Conservation (phyloP, 2,113 vertebrate genomes). For the Steatornis caripensis region DNA sequence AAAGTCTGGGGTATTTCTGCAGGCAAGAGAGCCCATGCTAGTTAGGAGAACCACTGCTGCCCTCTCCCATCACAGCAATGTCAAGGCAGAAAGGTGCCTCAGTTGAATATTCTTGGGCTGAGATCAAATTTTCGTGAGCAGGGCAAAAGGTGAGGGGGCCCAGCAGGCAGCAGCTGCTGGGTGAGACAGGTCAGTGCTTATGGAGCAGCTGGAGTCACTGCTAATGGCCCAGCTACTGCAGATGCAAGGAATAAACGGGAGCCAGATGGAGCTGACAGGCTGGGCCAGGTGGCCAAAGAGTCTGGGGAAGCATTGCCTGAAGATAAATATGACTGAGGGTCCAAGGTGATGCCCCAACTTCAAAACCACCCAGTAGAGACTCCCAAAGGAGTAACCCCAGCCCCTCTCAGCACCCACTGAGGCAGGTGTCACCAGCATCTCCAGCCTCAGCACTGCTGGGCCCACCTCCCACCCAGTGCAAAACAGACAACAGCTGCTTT, state of each 20-base stretch:
- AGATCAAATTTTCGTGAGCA: background rate
- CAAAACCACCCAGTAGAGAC: background rate
- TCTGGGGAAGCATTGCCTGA: background rate
- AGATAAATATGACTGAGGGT: background rate
- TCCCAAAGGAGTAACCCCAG: background rate
- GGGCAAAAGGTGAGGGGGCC: background rate
- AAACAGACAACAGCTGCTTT: background rate
- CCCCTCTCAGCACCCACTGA: background rate
- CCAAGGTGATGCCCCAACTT: background rate
- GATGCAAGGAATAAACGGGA: background rate
- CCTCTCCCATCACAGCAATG: background rate
- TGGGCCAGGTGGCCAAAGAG: background rate
- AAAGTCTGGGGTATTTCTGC: background rate
- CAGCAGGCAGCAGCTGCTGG: background rate
- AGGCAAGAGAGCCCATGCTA: background rate
- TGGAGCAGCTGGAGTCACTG: background rate
- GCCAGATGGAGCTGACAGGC: background rate
- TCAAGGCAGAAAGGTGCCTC: background rate
- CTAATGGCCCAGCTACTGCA: background rate
- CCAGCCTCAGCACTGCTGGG: background rate
- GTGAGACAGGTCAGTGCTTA: background rate
- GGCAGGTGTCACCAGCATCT: background rate
- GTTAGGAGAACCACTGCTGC: background rate
- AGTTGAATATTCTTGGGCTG: background rate
- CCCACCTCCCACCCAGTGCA: background rate